Evolutionary conservation across 2,113 vertebrate species (phyloP), one percentile per base, ranked within the genome.

Genomic region (Argyrosomus japonicus): DNA sequence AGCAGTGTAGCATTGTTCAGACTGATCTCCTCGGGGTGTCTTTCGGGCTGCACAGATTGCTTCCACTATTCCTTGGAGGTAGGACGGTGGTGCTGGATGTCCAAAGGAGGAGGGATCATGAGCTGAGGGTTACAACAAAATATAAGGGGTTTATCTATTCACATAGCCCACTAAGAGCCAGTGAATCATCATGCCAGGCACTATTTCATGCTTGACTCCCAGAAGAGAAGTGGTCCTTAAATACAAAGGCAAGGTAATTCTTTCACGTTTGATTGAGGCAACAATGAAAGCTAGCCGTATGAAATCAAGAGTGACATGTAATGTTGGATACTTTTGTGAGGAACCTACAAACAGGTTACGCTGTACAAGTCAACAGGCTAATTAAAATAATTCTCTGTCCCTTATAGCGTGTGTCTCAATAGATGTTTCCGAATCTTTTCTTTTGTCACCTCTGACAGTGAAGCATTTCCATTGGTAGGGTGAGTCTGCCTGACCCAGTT

Each of bases 401-500:
- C 62, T 75, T 53, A 43, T 48, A 56, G 21, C 27, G 53, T n/a
- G 9, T 2, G 0, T 72, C 84, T 88, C 65, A 71, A 25, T 81
- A 58, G 76, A 74, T 73, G 76, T 50, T 70, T 68, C 74, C 77
- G 57, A 79, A 86, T 65, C 5, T 9, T 77, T 84, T 71, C 78
- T 65, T 91, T 91, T 86, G 82, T 92, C 23, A 78, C 57, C 51
- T 75, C 48, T 82, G 79, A 78, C 71, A 14, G 65, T 82, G 81
- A 88, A 79, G 91, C 81, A 84, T 84, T 87, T 84, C 73, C 75
- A 64, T 53, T 53, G 71, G 50, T 25, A 36, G 25, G 63, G 84
- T 54, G 69, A 87, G 62, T 81, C 54, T 47, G 58, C 36, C 76
- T 88, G 93, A 90, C 86, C 81, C 86, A 91, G 85, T 87, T 88